These are phyloP conservation scores for Scrobipalpa atriplicella DNA, from an alignment of 2,888 invertebrate species.

Conservation along the genomic window DNA sequence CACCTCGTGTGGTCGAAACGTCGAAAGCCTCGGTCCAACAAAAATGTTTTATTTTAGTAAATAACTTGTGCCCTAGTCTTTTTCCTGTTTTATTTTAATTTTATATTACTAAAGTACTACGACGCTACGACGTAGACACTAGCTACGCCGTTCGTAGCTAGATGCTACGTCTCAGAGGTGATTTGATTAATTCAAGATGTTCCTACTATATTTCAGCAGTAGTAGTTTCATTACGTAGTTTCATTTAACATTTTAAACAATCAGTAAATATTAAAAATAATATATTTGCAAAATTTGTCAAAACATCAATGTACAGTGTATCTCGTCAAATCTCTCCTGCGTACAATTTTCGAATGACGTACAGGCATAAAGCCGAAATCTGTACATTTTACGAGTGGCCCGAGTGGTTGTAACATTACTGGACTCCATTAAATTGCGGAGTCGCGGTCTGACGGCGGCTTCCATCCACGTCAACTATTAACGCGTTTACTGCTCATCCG, in stretches of 20 bases:
- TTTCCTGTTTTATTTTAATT: too few relatives aligned
- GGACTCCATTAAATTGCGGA: slow-evolving; percentile 33
- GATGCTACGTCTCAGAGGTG: not conserved
- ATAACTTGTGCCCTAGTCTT: too few relatives aligned
- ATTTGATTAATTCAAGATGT: too few relatives aligned
- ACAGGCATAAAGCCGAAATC: slow-evolving; percentile 38
- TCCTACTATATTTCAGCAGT: too few relatives aligned
- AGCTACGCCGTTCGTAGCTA: not conserved
- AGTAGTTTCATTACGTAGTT: too few relatives aligned
- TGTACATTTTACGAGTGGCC: slow-evolving; percentile 46
- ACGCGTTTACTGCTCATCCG: not conserved
- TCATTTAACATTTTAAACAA: too few relatives aligned
- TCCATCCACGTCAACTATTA: not conserved
- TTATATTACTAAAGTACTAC: too few relatives aligned
- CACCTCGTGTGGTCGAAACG: too few relatives aligned
- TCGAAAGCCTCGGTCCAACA: too few relatives aligned
- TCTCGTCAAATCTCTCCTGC: not conserved
- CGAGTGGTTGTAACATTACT: slow-evolving; percentile 41
- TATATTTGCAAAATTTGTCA: not conserved
- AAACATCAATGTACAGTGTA: slow-evolving; percentile 2
- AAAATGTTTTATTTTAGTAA: too few relatives aligned
- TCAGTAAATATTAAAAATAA: not conserved
- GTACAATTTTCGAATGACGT: not conserved
- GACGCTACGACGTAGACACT: not conserved
- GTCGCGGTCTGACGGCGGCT: not conserved